A percentile compares a stretch with the other conserved stretches of the same genome.
These are phyloP conservation scores for Ecdyonurus torrentis DNA, from an alignment of 2,888 invertebrate genomes.

Conservation along the genomic window DNA sequence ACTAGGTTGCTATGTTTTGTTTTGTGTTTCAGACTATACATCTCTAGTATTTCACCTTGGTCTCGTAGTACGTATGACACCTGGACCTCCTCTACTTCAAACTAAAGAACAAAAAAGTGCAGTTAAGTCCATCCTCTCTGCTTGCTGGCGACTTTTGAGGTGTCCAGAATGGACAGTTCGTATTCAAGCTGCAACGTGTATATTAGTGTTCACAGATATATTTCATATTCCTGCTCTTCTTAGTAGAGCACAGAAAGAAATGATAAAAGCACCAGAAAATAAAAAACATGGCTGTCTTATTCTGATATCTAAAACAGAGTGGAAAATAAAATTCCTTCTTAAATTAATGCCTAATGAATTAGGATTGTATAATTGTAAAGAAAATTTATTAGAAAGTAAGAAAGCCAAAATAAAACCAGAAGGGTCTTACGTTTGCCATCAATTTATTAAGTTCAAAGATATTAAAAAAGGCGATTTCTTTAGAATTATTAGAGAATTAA, in stretches of 20 bases:
- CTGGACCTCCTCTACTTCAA: neutral
- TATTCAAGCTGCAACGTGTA: neutral
- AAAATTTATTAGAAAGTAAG: neutral
- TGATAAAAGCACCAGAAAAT: neutral
- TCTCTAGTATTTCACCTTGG: neutral
- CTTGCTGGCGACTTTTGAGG: neutral
- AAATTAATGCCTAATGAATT: neutral
- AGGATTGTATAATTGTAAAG: neutral
- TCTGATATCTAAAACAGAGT: neutral
- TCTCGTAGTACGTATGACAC: neutral
- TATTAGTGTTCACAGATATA: neutral
- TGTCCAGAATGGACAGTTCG: neutral
- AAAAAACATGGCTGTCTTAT: neutral
- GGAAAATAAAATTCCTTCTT: neutral
- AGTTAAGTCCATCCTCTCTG: neutral
- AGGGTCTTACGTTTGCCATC: neutral
- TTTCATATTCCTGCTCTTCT: neutral
- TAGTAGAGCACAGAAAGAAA: neutral
- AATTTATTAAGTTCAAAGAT: neutral
- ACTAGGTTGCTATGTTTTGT: too few species aligned
- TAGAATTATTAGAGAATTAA: neutral
- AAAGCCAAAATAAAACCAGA: neutral
- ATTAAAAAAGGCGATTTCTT: neutral
- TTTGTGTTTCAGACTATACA: neutral
- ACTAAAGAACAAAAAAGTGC: neutral